A percentile compares a stretch with the other conserved stretches of the same genome.
Evolutionary conservation across 2,113 vertebrate species (phyloP).

Genomic region (Zosterops lateralis): DNA sequence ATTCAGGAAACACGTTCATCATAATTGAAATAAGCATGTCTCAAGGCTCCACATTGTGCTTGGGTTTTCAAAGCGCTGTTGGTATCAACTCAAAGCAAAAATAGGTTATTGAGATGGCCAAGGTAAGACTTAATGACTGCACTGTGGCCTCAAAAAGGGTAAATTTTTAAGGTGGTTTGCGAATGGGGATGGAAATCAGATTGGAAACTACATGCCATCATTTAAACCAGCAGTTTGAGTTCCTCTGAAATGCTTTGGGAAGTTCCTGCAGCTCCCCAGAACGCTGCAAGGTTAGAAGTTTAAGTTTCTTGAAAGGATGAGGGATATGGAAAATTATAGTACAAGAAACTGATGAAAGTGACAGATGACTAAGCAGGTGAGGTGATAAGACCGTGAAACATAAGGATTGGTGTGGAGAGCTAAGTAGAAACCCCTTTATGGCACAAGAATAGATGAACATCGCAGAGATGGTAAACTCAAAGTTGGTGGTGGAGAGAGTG

Average conservation of each 20-base stretch:
- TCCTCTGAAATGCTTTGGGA: not conserved
- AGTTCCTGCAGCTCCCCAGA: not conserved
- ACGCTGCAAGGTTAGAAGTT: not conserved
- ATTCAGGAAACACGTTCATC: not conserved
- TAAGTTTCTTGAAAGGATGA: not conserved
- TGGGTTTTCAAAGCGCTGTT: not conserved
- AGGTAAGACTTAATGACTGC: not conserved
- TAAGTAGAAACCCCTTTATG: not conserved
- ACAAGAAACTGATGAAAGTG: not conserved
- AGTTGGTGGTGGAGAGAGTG: not conserved
- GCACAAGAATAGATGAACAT: not conserved
- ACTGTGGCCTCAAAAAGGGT: not conserved
- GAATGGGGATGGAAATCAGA: not conserved
- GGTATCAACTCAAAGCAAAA: not conserved
- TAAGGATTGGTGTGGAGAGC: not conserved
- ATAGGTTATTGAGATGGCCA: accelerated
- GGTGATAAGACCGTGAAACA: not conserved
- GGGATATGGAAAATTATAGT: not conserved
- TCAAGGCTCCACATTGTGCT: not conserved
- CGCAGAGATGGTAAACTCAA: not conserved
- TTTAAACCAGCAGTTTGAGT: accelerated
- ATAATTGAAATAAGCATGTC: not conserved
- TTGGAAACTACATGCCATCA: not conserved
- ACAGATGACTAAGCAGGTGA: not conserved
- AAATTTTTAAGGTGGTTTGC: not conserved